Percentiles rank a stretch among this genome's conserved stretches.
Evolutionary conservation across 2,888 invertebrate genomes (phyloP).

Genomic region (Mythimna loreyi): DNA sequence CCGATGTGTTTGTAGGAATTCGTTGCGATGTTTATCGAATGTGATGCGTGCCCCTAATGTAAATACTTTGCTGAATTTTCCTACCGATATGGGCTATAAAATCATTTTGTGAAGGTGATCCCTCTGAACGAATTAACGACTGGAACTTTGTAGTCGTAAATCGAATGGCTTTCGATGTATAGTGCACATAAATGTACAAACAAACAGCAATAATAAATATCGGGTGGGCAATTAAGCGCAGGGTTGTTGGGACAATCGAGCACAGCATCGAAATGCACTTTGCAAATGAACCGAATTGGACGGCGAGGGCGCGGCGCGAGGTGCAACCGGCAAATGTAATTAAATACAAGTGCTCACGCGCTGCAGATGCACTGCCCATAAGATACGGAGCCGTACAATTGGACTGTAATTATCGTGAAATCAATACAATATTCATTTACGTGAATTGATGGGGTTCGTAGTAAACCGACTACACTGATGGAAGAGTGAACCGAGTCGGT

Average conservation of each 20-base stretch:
- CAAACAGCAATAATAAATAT: slow-evolving; percentile 88
- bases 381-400: slow-evolving; percentile 50
- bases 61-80: slow-evolving; percentile 74
- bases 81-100: slow-evolving; percentile 60
- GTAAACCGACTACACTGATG: neutral
- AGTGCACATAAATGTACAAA: slow-evolving; percentile 77
- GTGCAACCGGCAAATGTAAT: slow-evolving; percentile 80
- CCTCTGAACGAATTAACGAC: slow-evolving; percentile 51
- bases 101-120: slow-evolving; percentile 58
- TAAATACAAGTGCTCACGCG: slow-evolving; percentile 73
- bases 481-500: neutral
- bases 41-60: slow-evolving; percentile 81
- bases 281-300: slow-evolving; percentile 88
- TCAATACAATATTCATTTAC: slow-evolving; percentile 43
- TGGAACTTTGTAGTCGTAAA: slow-evolving; percentile 60
- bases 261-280: slow-evolving; percentile 90
- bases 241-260: slow-evolving; percentile 86
- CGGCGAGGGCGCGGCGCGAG: slow-evolving; percentile 65
- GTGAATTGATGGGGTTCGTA: neutral
- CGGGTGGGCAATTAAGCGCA: slow-evolving; percentile 85
- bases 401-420: slow-evolving; percentile 42
- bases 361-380: slow-evolving; percentile 59
- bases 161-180: slow-evolving; percentile 76
- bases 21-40: slow-evolving; percentile 88
- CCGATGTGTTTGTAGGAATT: slow-evolving; percentile 88